phyloP scores from a whole-genome alignment of 2,113 vertebrate genomes.

The Oenanthe oenanthe region DNA sequence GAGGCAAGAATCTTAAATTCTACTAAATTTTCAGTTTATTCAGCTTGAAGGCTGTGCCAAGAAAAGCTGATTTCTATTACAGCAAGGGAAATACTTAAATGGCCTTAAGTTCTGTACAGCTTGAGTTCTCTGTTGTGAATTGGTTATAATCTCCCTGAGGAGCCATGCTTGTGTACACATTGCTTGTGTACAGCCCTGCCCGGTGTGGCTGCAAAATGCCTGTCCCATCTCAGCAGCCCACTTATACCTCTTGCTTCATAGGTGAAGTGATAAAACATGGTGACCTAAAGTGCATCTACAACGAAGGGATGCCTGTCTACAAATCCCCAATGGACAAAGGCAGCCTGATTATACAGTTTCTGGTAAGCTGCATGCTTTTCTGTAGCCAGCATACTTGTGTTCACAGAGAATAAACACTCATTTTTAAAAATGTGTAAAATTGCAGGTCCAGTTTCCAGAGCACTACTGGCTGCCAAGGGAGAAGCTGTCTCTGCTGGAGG shows the following conservation, averaged over 20 bases:
- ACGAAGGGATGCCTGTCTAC: slow-evolving; percentile 93
- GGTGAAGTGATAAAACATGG: slow-evolving; percentile 90
- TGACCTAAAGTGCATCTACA: slow-evolving; percentile 83
- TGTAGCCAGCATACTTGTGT: rapidly evolving
- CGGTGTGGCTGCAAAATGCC: too few species aligned
- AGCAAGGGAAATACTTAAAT: background rate
- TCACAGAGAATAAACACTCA: background rate
- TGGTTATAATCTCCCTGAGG: background rate
- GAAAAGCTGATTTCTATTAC: background rate
- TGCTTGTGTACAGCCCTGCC: background rate
- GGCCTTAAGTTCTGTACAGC: background rate
- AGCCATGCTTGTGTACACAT: background rate
- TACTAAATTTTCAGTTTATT: background rate
- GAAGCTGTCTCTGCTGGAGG: slow-evolving; percentile 85
- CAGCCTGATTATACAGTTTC: slow-evolving; percentile 86
- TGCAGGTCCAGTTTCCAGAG: slow-evolving; percentile 90
- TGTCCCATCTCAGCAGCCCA: background rate
- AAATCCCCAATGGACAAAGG: slow-evolving; percentile 88
- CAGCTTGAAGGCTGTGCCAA: background rate
- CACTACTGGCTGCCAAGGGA: slow-evolving; percentile 88
- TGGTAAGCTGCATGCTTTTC: slow-evolving; percentile 74
- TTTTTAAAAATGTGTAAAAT: background rate
- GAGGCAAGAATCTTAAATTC: background rate
- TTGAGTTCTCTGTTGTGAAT: background rate
- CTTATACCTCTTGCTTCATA: background rate